phyloP scores from a whole-genome alignment of 1,140 invertebrate genomes.

The Rhynchophorus ferrugineus region DNA sequence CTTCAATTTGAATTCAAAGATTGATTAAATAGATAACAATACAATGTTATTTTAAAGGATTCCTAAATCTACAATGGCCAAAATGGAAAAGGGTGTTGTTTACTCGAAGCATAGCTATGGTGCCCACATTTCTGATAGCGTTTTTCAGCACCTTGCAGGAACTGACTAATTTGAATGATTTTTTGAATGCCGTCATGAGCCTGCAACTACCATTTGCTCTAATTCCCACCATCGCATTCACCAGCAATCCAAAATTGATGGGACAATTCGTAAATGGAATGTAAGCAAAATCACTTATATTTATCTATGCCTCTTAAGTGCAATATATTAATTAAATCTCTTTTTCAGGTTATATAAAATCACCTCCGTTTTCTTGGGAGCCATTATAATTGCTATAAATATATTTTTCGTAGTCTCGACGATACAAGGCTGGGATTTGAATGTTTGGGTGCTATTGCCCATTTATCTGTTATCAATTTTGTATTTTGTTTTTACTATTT shows the following conservation, averaged over 20 bases:
- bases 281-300: slow-evolving; percentile 44
- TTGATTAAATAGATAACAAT: too few species aligned
- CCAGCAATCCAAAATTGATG: slow-evolving; percentile 73
- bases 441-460: slow-evolving; percentile 44
- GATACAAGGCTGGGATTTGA: slow-evolving; percentile 45
- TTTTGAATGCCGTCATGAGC: slow-evolving; percentile 86
- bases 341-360: slow-evolving; percentile 15
- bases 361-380: slow-evolving; percentile 44
- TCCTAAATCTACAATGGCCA: slow-evolving; percentile 81
- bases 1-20: too few species aligned
- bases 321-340: too few species aligned
- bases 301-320: too few species aligned
- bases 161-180: slow-evolving; percentile 78
- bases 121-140: slow-evolving; percentile 80
- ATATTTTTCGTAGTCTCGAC: slow-evolving; percentile 67
- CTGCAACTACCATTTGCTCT: slow-evolving; percentile 78
- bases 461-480: slow-evolving; percentile 51
- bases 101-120: slow-evolving; percentile 80
- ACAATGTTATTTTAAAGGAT: slow-evolving; percentile 53
- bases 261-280: slow-evolving; percentile 70
- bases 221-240: slow-evolving; percentile 83
- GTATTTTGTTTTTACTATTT: slow-evolving; percentile 63
- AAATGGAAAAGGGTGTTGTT: slow-evolving; percentile 83
- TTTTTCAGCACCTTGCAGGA: slow-evolving; percentile 66
- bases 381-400: slow-evolving; percentile 70